Evolutionary conservation across 2,888 invertebrate genomes (phyloP).

Genomic region (Tuta absoluta): DNA sequence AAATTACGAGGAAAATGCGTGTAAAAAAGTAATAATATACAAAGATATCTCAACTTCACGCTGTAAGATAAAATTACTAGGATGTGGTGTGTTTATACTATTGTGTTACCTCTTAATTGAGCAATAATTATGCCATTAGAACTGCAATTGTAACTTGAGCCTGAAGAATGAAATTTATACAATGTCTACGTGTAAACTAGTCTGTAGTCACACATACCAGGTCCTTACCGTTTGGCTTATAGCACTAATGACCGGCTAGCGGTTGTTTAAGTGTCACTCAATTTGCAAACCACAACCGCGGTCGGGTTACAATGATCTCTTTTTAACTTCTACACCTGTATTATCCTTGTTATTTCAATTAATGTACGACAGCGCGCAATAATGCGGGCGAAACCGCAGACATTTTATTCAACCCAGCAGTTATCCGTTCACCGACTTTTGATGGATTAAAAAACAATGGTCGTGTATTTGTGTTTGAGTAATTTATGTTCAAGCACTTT

Average conservation of each 20-base stretch:
- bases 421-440: slow-evolving; percentile 2
- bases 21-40: background rate
- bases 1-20: too few relatives aligned
- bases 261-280: slow-evolving; percentile 27
- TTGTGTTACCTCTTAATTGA: background rate
- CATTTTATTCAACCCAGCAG: slow-evolving; percentile 4
- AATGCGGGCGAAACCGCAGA: slow-evolving; percentile 20
- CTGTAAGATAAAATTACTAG: too few relatives aligned
- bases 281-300: slow-evolving; percentile 30
- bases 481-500: too few relatives aligned
- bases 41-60: background rate
- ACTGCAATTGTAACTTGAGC: too few relatives aligned
- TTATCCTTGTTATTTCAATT: slow-evolving; percentile 19
- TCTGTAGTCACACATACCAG: slow-evolving; percentile 6
- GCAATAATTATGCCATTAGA: background rate
- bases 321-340: slow-evolving; percentile 10
- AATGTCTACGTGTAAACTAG: background rate
- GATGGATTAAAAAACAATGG: background rate
- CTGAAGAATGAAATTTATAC: background rate
- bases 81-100: too few relatives aligned
- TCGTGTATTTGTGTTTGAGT: too few relatives aligned
- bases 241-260: slow-evolving; percentile 22
- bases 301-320: slow-evolving; percentile 18
- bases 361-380: slow-evolving; percentile 3
- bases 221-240: slow-evolving; percentile 14